phyloP scores from a whole-genome alignment of 1,140 invertebrate genomes.

The Polyergus mexicanus region DNA sequence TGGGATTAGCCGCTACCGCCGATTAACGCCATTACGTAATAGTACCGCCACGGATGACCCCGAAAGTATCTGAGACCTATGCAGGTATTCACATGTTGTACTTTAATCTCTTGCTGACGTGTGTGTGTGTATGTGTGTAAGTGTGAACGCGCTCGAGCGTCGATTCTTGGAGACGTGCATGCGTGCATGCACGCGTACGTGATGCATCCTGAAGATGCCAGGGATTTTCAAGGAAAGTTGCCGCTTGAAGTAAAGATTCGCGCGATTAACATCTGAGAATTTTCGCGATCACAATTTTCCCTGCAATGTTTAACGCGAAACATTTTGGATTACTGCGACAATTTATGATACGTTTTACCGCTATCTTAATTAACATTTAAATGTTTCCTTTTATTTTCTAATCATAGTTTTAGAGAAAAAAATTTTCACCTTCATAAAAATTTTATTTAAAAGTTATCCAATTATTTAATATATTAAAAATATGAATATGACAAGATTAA shows the following conservation, averaged over 20 bases:
- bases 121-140: no score
- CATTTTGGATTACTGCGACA: background rate
- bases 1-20: slow-evolving; percentile 24
- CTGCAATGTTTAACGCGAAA: background rate
- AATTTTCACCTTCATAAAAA: background rate
- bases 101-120: slow-evolving; percentile 12
- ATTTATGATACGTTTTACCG: background rate
- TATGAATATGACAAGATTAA: no score
- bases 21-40: slow-evolving; percentile 48
- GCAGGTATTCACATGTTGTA: slow-evolving; percentile 34
- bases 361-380: background rate
- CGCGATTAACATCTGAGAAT: slow-evolving; percentile 30
- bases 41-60: background rate
- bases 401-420: background rate
- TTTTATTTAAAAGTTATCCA: background rate
- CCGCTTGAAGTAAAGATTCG: slow-evolving; percentile 10
- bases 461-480: background rate
- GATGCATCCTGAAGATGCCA: background rate
- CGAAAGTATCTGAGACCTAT: background rate
- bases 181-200: slow-evolving; percentile 4
- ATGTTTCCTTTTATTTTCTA: no score
- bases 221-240: slow-evolving; percentile 31
- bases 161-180: background rate
- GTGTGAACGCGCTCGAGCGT: background rate
- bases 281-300: background rate